phyloP scores from a whole-genome alignment of 1,140 invertebrate genomes.

The Drosophila teissieri region DNA sequence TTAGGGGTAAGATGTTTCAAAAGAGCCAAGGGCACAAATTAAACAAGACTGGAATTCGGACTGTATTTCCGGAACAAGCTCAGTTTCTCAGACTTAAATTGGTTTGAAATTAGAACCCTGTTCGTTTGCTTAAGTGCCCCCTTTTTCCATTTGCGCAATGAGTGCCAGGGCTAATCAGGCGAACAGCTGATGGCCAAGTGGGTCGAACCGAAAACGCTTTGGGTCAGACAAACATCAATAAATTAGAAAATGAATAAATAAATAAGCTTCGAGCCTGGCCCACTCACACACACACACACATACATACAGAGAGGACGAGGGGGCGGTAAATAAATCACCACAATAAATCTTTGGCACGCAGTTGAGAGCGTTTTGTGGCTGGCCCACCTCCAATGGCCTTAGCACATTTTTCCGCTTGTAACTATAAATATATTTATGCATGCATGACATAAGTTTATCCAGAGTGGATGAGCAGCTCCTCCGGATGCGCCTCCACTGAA shows the following conservation, averaged over 20 bases:
- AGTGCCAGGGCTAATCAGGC: slow-evolving; percentile 60
- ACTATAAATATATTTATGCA: slow-evolving; percentile 82
- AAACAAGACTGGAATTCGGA: slow-evolving; percentile 15
- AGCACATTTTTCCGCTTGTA: slow-evolving; percentile 66
- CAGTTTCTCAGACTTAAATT: slow-evolving; percentile 21
- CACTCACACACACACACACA: not conserved
- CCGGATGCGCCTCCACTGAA: slow-evolving; percentile 24
- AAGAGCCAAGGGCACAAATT: slow-evolving; percentile 5
- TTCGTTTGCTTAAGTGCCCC: slow-evolving; percentile 36
- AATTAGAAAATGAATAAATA: slow-evolving; percentile 84
- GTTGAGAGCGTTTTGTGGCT: slow-evolving; percentile 52
- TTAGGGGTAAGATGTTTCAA: not conserved
- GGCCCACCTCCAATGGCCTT: slow-evolving; percentile 25
- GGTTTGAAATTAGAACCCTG: slow-evolving; percentile 19
- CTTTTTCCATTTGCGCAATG: not conserved
- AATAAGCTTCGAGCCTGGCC: slow-evolving; percentile 70
- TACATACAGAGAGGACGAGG: not conserved
- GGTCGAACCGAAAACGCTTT: slow-evolving; percentile 53
- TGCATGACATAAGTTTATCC: slow-evolving; percentile 79
- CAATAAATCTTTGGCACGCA: slow-evolving; percentile 81
- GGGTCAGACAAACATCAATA: slow-evolving; percentile 83
- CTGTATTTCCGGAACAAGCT: not conserved
- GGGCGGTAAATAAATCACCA: slow-evolving; percentile 74
- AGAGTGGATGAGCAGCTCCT: slow-evolving; percentile 50
- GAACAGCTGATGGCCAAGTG: slow-evolving; percentile 53